Evolutionary conservation across 1,140 invertebrate genomes (phyloP), one percentile per base, ranked within the genome.

Genomic region (Monochamus saltuarius): DNA sequence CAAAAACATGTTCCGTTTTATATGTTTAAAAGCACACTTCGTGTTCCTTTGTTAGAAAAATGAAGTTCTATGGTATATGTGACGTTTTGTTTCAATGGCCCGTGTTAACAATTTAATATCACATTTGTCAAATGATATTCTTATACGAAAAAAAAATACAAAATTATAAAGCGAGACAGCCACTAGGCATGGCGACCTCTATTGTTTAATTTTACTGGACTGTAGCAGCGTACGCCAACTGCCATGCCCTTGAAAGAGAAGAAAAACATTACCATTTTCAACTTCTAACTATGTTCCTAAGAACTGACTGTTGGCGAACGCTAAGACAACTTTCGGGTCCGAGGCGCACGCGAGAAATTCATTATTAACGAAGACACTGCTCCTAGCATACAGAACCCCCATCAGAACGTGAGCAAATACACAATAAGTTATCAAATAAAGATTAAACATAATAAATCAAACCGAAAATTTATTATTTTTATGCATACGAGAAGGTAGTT

Each of bases 171-270:
- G 67, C 71, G 69, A 62, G 61, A 73, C 71, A 67, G 61, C 56
- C 71, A 72, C 52, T 66, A 61, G 62, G 66, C 71, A 73, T 73
- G 70, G 71, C 70, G 68, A 65, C 53, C 61, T 66, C 58, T 65
- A 73, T 73, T 73, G 71, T 73, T 73, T 60, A 58, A 52, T 73
- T 46, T 73, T 70, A 73, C 70, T 71, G 71, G 64, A 73, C 68
- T 73, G 71, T 73, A 64, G 70, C 69, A 67, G 62, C 67, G 64
- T 68, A 57, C 53, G 59, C 69, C 66, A 70, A 71, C 71, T 70
- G 60, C 60, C 38, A 39, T 38, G 49, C 51, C 46, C 53, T 47
- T 43, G 56, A 53, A 42, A 43, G 47, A 22, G 58, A 58, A 58
- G 40, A 29, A 63, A 64, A 56, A 65, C 22, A 29, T 29, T 29